Evolutionary conservation across 2,113 vertebrate species (phyloP).

Genomic region (Mormyrus iriodes): DNA sequence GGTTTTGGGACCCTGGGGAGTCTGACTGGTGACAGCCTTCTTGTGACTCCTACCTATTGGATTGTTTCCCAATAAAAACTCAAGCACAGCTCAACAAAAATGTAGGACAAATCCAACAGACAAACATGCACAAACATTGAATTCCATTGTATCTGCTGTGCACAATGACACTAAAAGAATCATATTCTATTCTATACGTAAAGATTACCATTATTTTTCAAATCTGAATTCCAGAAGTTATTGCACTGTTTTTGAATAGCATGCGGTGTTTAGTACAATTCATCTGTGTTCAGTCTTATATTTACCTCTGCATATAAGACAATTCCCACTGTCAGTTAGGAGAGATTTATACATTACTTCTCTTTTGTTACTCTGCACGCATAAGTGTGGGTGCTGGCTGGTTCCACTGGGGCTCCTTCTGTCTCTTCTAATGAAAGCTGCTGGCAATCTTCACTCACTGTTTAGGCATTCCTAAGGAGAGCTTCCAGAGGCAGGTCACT

Average conservation of each 20-base stretch:
- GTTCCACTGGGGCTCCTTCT: neutral
- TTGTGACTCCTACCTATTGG: neutral
- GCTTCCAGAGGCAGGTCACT: conserved; percentile 42
- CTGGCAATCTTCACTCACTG: conserved; percentile 33
- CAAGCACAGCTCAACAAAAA: neutral
- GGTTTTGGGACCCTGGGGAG: neutral
- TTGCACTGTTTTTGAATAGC: neutral
- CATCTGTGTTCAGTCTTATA: neutral
- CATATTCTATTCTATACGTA: neutral
- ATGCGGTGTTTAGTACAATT: neutral
- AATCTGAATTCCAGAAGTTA: neutral
- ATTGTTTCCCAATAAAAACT: neutral
- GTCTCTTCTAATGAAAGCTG: neutral
- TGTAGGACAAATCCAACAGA: neutral
- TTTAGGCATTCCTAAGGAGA: conserved; percentile 47
- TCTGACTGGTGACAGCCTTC: neutral
- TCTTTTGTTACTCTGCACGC: neutral
- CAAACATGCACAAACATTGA: neutral
- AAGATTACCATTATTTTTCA: neutral
- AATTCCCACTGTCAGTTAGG: neutral
- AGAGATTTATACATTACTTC: neutral
- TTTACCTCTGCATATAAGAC: neutral
- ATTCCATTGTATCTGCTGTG: neutral
- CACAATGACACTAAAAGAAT: neutral
- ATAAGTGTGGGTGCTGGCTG: neutral